These are phyloP conservation scores for Clarias fuscus DNA, from an alignment of 2,797 vertebrate genomes.

Conservation along the genomic window DNA sequence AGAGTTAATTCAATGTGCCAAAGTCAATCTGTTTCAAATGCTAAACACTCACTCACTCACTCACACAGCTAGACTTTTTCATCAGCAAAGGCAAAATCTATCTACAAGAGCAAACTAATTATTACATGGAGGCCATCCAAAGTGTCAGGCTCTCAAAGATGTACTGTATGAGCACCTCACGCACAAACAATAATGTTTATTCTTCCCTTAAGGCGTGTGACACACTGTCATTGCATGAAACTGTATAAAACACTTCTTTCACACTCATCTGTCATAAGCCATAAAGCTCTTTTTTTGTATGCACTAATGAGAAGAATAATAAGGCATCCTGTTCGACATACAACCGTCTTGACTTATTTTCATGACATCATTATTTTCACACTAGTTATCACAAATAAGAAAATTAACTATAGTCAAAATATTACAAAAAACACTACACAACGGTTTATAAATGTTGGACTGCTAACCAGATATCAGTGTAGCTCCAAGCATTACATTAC, in stretches of 20 bases:
- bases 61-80: neutral
- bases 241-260: neutral
- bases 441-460: neutral
- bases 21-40: slow-evolving; percentile 5
- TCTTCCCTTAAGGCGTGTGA: neutral
- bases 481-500: neutral
- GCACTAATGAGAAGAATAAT: slow-evolving; percentile 13
- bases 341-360: neutral
- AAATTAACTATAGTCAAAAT: neutral
- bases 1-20: neutral
- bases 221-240: neutral
- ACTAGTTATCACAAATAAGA: neutral
- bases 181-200: slow-evolving; percentile 15
- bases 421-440: neutral
- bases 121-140: neutral
- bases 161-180: neutral
- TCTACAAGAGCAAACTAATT: slow-evolving; percentile 1
- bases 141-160: neutral
- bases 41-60: neutral
- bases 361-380: neutral
- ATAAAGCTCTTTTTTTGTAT: neutral
- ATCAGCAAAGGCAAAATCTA: neutral
- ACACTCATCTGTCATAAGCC: neutral
- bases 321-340: neutral
- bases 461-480: neutral